A percentile compares a stretch with the other conserved stretches of the same genome.
phyloP scores from a whole-genome alignment of 2,888 invertebrate species.

The Barypeithes pellucidus region DNA sequence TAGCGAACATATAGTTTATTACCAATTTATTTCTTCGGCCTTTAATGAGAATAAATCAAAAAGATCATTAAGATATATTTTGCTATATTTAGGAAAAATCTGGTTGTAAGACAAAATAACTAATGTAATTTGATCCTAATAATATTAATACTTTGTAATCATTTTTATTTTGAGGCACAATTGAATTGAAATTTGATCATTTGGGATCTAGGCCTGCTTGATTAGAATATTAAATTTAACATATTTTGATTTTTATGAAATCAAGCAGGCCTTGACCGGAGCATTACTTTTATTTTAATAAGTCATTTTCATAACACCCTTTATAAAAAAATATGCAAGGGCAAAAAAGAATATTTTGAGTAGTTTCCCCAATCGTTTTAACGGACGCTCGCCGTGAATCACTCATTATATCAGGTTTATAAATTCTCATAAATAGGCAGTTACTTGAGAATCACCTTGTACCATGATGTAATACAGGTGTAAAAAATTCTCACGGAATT shows the following conservation, averaged over 20 bases:
- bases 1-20: slow-evolving; percentile 53
- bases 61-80: slow-evolving; percentile 48
- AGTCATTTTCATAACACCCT: too few species aligned
- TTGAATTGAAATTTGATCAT: too few species aligned
- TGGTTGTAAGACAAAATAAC: too few species aligned
- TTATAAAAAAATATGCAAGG: too few species aligned
- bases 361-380: background rate
- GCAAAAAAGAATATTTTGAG: background rate
- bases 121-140: too few species aligned
- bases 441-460: background rate
- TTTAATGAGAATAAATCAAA: slow-evolving; percentile 54
- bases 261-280: too few species aligned
- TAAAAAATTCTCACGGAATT: slow-evolving; percentile 48
- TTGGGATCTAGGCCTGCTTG: too few species aligned
- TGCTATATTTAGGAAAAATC: slow-evolving; percentile 36
- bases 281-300: too few species aligned
- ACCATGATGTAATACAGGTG: slow-evolving; percentile 29
- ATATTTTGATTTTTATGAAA: too few species aligned
- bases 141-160: too few species aligned
- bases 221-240: too few species aligned
- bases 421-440: background rate
- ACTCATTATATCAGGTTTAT: background rate
- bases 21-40: slow-evolving; percentile 53
- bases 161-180: too few species aligned
- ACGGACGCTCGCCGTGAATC: background rate